Base-by-base conservation (phyloP, 1,140 invertebrate genomes). In the Drosophila parabipectinata region DNA sequence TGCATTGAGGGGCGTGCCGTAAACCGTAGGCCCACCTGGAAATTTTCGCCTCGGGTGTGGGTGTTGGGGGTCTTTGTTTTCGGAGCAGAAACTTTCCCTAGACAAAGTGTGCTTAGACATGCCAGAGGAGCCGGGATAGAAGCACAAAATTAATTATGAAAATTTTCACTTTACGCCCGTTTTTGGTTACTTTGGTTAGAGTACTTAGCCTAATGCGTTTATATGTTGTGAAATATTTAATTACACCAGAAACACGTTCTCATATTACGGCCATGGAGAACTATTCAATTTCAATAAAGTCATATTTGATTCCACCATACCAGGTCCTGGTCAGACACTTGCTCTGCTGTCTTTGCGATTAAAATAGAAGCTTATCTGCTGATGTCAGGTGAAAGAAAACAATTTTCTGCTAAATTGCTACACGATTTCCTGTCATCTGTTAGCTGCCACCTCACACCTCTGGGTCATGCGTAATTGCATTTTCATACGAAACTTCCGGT, bases 361-460 rank as follows among this genome's bases (percentile, higher is more conserved):
- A 10, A 8, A 4, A 32, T 59, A 41, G 57, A 51, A 34, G 55
- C 18, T 41, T 80, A 72, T 63, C 74, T 85, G 77, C 60, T 56
- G 55, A 64, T 85, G 82, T 72, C 82, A 87, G 67, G 53, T 81
- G 63, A 68, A 81, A 53, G 82, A 74, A 87, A 82, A 77, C 81
- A 85, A 87, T 85, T 81, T 85, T 54, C 78, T 68, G 63, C 74
- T 82, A 87, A 85, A 87, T 85, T 85, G 81, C 68, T 44, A 67
- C 73, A 87, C 72, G 82, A 61, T 85, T 87, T 87, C 78, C 82
- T 87, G 81, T 78, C 77, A 77, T 64, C 44, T 18, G 51, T 56
- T 50, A 21, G 21, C 69, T 28, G 8, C 21, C 26, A 7, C 7
- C 21, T 18, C 6, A 10, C 26, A 4, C 10, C 14, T n/a, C 45